These are phyloP conservation scores for Calephelis virginiensis DNA, from an alignment of 1,140 invertebrate genomes.

Conservation along the genomic window DNA sequence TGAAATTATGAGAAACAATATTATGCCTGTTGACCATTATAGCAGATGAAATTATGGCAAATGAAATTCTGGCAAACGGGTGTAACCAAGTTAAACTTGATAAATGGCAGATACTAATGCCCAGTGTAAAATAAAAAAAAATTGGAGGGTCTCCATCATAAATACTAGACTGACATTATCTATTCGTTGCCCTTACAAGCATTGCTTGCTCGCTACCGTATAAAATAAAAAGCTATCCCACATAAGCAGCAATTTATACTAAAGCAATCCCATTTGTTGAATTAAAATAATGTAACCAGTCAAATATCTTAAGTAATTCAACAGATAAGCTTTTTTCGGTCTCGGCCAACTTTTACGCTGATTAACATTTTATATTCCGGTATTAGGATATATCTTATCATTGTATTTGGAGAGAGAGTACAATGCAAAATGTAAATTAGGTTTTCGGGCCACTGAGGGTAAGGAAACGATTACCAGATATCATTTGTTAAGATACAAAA, in stretches of 20 bases:
- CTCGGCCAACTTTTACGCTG: slow-evolving; percentile 2
- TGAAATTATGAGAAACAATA: no score
- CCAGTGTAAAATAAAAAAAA: no score
- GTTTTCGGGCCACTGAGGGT: slow-evolving; percentile 5
- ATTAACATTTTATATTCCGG: slow-evolving; percentile 8
- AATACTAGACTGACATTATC: no score
- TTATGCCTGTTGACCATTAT: no score
- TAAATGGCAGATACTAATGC: no score
- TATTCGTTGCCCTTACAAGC: no score
- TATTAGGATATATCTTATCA: slow-evolving; percentile 5
- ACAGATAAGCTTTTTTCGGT: slow-evolving; percentile 10
- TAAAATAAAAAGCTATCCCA: neutral
- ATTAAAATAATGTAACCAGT: neutral
- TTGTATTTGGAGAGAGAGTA: slow-evolving; percentile 1
- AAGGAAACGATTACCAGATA: slow-evolving; percentile 3
- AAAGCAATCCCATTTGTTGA: no score
- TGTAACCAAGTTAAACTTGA: no score
- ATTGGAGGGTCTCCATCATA: no score
- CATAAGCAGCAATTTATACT: neutral
- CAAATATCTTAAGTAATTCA: slow-evolving; percentile 11
- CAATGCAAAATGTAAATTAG: slow-evolving; percentile 9
- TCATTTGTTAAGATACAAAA: neutral
- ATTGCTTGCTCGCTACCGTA: no score
- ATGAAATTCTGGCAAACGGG: no score
- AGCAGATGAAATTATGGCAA: no score